Conservation (phyloP, 1,140 invertebrate species). For the Aphaenogaster rudis region DNA sequence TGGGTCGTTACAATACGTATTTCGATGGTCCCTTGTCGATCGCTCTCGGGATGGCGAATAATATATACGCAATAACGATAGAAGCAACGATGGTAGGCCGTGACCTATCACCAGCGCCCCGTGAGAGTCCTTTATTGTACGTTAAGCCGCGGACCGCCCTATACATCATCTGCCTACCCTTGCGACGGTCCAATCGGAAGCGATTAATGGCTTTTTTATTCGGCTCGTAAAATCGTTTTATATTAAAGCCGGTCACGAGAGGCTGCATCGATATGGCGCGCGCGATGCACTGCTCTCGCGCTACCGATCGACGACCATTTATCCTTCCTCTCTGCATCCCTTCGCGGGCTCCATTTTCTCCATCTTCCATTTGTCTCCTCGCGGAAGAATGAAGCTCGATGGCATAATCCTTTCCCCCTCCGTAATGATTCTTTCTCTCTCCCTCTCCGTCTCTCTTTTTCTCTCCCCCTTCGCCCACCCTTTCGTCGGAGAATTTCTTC, state of each 20-base stretch:
- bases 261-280: constrained; percentile 66
- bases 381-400: constrained; percentile 57
- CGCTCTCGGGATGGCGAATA: constrained; percentile 30
- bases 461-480: constrained; percentile 2
- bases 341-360: constrained; percentile 48
- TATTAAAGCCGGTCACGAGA: constrained; percentile 78
- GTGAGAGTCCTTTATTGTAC: constrained; percentile 58
- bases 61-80: constrained; percentile 47
- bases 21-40: constrained; percentile 16
- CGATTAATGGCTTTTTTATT: constrained; percentile 81
- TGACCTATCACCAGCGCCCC: constrained; percentile 47
- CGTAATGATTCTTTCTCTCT: constrained; percentile 66
- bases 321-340: neutral
- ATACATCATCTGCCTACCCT: constrained; percentile 59
- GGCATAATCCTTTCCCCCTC: constrained; percentile 67
- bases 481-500: constrained; percentile 52
- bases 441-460: neutral
- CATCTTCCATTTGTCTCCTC: constrained; percentile 72
- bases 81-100: constrained; percentile 42
- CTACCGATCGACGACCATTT: constrained; percentile 37
- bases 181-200: constrained; percentile 69
- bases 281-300: neutral
- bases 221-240: constrained; percentile 79
- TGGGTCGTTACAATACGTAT: constrained; percentile 22
- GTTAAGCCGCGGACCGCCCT: constrained; percentile 36